Percentiles rank a stretch among this genome's conserved stretches.
Conservation (phyloP, 2,113 vertebrate genomes). For the Pollachius pollachius region DNA sequence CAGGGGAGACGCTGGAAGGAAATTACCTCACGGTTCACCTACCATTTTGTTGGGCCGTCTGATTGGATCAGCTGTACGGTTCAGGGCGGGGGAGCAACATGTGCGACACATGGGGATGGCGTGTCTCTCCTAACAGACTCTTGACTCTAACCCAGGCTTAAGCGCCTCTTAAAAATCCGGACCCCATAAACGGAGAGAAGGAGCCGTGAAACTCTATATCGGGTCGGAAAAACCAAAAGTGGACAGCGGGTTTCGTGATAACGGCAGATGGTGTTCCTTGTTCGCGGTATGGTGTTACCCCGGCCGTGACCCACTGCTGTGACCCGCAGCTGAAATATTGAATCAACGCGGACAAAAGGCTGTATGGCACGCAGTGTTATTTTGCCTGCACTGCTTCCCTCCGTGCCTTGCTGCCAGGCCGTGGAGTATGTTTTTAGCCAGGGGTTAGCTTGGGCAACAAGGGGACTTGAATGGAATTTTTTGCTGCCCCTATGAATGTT, state of each 20-base stretch:
- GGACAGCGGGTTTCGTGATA: background rate
- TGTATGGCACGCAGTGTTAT: slow-evolving; percentile 19
- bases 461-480: slow-evolving; percentile 56
- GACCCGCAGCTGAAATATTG: slow-evolving; percentile 51
- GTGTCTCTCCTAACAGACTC: slow-evolving; percentile 13
- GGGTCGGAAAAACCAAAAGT: background rate
- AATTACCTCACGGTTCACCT: slow-evolving; percentile 56
- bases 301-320: slow-evolving; percentile 35
- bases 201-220: background rate
- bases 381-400: slow-evolving; percentile 35
- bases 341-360: background rate
- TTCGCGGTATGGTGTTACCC: slow-evolving; percentile 35
- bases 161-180: slow-evolving; percentile 32
- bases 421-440: slow-evolving; percentile 10
- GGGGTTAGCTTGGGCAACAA: slow-evolving; percentile 28
- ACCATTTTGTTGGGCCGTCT: slow-evolving; percentile 43
- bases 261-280: slow-evolving; percentile 15
- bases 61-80: slow-evolving; percentile 47
- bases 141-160: slow-evolving; percentile 32
- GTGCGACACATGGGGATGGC: slow-evolving; percentile 11
- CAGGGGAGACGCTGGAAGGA: slow-evolving; percentile 44
- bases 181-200: slow-evolving; percentile 15
- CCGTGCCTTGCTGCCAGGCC: slow-evolving; percentile 36
- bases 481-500: slow-evolving; percentile 43
- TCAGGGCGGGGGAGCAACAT: slow-evolving; percentile 41